phyloP scores from a whole-genome alignment of 1,140 invertebrate genomes.

The Nilaparvata lugens region DNA sequence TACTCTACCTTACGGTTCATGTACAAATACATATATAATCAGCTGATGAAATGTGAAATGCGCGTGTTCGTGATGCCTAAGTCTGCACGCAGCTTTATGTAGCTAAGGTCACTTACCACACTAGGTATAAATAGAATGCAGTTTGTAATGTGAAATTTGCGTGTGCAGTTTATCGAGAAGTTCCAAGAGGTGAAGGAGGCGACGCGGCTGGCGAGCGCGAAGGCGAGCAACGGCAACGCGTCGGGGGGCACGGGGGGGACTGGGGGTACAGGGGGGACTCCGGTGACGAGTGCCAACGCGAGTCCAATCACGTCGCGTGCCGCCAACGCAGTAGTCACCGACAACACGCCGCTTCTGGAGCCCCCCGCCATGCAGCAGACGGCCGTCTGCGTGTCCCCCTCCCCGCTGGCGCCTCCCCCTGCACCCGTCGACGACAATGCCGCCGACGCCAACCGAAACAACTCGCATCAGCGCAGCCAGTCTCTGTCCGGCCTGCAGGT shows the following conservation, averaged over 20 bases:
- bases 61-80: too few relatives aligned
- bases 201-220: slow-evolving; percentile 58
- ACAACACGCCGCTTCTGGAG: slow-evolving; percentile 35
- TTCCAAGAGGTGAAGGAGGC: slow-evolving; percentile 98
- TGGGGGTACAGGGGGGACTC: slow-evolving; percentile 65
- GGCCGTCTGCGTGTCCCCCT: slow-evolving; percentile 14
- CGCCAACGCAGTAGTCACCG: slow-evolving; percentile 19
- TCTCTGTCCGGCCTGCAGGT: slow-evolving; percentile 43
- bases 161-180: slow-evolving; percentile 91
- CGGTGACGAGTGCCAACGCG: slow-evolving; percentile 74
- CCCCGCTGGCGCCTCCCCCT: slow-evolving; percentile 11
- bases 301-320: slow-evolving; percentile 66
- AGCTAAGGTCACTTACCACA: too few relatives aligned
- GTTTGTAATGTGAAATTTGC: too few relatives aligned
- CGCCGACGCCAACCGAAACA: slow-evolving; percentile 14
- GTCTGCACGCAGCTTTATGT: too few relatives aligned
- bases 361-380: slow-evolving; percentile 35
- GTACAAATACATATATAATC: too few relatives aligned
- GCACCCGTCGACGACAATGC: slow-evolving; percentile 19
- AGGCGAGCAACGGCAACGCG: slow-evolving; percentile 46
- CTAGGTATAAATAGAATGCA: too few relatives aligned
- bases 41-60: too few relatives aligned
- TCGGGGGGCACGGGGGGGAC: slow-evolving; percentile 41
- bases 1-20: too few relatives aligned
- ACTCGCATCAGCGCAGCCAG: slow-evolving; percentile 42